Conservation (phyloP, 1,140 invertebrate genomes). For the Zaprionus inermis region DNA sequence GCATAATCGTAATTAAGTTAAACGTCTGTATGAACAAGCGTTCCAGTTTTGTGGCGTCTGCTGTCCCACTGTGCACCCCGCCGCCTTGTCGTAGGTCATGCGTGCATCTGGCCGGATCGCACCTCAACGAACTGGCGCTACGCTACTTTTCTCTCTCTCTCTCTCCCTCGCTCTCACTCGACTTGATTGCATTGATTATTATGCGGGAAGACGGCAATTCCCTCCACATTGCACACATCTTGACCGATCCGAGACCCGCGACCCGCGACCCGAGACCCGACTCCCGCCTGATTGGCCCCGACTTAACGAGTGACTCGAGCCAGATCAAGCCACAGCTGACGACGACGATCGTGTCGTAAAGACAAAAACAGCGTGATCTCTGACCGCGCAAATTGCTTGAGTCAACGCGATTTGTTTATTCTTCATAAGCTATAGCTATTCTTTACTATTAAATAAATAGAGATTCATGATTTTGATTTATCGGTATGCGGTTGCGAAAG, state of each 20-base stretch:
- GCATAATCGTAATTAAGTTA: slow-evolving; percentile 72
- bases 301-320: slow-evolving; percentile 4
- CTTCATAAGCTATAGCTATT: neutral
- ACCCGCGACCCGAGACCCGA: too few relatives aligned
- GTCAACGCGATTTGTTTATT: slow-evolving; percentile 1
- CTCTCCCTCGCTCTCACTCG: neutral
- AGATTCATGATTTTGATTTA: neutral
- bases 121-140: slow-evolving; percentile 45
- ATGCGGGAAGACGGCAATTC: slow-evolving; percentile 49
- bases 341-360: slow-evolving; percentile 1
- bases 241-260: neutral
- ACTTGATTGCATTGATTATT: slow-evolving; percentile 37
- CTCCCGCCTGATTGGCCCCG: neutral
- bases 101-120: slow-evolving; percentile 40
- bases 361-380: slow-evolving; percentile 3
- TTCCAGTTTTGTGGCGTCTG: slow-evolving; percentile 48
- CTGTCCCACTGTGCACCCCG: neutral
- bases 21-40: slow-evolving; percentile 48
- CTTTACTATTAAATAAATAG: neutral
- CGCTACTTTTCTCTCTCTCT: slow-evolving; percentile 21
- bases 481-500: neutral
- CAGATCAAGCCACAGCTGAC: neutral
- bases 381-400: neutral
- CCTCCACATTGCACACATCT: slow-evolving; percentile 30
- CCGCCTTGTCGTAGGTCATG: slow-evolving; percentile 65